Percentiles rank a stretch among this genome's conserved stretches.
phyloP scores from a whole-genome alignment of 1,140 invertebrate genomes.

The Trachelipus rathkii region DNA sequence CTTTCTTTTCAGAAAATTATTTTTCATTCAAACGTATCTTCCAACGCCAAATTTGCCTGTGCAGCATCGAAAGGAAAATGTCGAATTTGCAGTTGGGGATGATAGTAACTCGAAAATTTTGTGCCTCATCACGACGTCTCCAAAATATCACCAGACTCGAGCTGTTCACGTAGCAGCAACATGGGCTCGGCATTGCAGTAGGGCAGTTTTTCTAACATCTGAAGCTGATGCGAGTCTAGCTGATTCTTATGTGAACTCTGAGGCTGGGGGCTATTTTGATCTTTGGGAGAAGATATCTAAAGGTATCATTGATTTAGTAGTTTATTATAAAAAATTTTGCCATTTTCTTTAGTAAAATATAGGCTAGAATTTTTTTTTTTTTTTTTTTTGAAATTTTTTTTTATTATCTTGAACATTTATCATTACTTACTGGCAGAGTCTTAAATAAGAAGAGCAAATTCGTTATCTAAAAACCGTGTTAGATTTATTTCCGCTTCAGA shows the following conservation, averaged over 20 bases:
- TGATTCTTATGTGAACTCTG: conserved; percentile 28
- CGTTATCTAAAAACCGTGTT: no score
- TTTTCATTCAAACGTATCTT: conserved; percentile 26
- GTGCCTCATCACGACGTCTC: conserved; percentile 38
- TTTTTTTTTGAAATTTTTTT: no score
- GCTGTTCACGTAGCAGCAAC: conserved; percentile 37
- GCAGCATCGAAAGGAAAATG: neutral
- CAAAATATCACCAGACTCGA: conserved; percentile 34
- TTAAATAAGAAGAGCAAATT: no score
- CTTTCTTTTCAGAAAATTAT: conserved; percentile 8
- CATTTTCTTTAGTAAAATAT: no score
- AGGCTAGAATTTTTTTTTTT: no score
- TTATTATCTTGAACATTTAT: no score
- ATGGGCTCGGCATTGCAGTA: conserved; percentile 35
- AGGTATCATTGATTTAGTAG: conserved; percentile 8
- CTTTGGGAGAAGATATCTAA: conserved; percentile 40
- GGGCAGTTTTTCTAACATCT: conserved; percentile 36
- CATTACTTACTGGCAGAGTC: no score
- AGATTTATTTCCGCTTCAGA: no score
- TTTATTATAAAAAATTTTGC: no score
- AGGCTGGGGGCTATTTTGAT: conserved; percentile 29
- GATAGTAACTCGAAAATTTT: conserved; percentile 17
- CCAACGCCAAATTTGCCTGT: conserved; percentile 17
- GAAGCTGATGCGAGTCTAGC: conserved; percentile 18
- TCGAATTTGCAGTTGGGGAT: neutral